Conservation (phyloP, 1,140 invertebrate species). For the Arion vulgaris region DNA sequence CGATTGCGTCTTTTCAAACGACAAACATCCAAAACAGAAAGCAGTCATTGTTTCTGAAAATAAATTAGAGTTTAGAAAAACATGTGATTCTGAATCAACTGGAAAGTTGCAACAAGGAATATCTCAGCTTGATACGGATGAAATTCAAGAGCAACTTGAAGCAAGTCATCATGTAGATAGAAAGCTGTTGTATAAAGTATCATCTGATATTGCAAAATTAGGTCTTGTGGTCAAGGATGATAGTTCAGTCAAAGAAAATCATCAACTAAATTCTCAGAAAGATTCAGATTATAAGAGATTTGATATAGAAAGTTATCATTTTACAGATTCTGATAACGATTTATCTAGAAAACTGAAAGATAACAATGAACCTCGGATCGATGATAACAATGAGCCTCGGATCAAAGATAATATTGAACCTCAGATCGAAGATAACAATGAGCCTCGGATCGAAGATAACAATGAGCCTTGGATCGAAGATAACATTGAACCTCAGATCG, state of each 20-base stretch:
- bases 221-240: not conserved
- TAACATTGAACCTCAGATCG: too few species aligned
- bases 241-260: not conserved
- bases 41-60: not conserved
- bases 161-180: not conserved
- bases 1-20: not conserved
- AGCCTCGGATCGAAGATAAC: too few species aligned
- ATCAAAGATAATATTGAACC: too few species aligned
- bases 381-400: too few species aligned
- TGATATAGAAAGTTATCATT: not conserved
- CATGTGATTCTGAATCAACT: not conserved
- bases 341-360: not conserved
- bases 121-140: not conserved
- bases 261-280: not conserved
- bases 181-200: conserved; percentile 14
- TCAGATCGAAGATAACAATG: too few species aligned
- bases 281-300: not conserved
- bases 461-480: too few species aligned
- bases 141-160: not conserved
- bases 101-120: not conserved
- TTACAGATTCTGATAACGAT: not conserved
- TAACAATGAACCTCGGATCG: not conserved
- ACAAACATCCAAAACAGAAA: not conserved
- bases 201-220: conserved; percentile 3
- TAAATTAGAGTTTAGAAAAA: not conserved